phyloP scores from a whole-genome alignment of 2,797 vertebrate genomes.

The Halcyon smyrnensis region DNA sequence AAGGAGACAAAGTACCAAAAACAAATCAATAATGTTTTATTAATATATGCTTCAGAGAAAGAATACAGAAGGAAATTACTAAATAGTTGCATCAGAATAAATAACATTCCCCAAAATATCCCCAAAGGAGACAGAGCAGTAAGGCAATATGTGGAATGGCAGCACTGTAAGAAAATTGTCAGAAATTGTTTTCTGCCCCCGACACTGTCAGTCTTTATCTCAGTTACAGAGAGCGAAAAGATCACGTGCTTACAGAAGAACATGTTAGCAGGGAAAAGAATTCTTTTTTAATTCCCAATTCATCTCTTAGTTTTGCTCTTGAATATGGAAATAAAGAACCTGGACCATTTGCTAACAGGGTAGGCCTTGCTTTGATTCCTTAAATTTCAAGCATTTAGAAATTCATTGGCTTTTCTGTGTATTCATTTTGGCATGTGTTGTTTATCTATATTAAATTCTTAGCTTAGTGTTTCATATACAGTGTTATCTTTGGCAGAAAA shows the following conservation, averaged over 20 bases:
- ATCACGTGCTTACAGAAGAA: not conserved
- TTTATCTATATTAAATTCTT: slow-evolving; percentile 10
- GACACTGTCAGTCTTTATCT: slow-evolving; percentile 1
- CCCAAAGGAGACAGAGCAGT: not conserved
- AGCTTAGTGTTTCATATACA: slow-evolving; percentile 68
- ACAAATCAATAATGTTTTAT: slow-evolving; percentile 70
- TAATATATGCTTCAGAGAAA: slow-evolving; percentile 52
- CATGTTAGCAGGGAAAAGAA: not conserved
- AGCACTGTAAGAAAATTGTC: slow-evolving; percentile 2
- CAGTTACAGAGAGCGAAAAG: slow-evolving; percentile 34
- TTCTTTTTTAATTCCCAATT: not conserved
- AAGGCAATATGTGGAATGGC: slow-evolving; percentile 13
- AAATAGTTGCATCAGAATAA: slow-evolving; percentile 5
- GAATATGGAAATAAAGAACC: slow-evolving; percentile 69
- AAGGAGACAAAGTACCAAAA: slow-evolving; percentile 46
- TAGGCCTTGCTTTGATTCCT: slow-evolving; percentile 42
- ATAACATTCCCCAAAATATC: slow-evolving; percentile 24
- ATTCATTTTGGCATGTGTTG: not conserved
- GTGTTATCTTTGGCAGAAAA: slow-evolving; percentile 64
- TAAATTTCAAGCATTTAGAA: slow-evolving; percentile 48
- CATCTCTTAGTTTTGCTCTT: slow-evolving; percentile 21
- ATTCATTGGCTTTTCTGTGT: not conserved
- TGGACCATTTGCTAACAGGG: slow-evolving; percentile 56
- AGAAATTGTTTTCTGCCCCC: slow-evolving; percentile 31
- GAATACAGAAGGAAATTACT: slow-evolving; percentile 44